A percentile compares a stretch with the other conserved stretches of the same genome.
Conservation (phyloP, 2,888 invertebrate species). For the Drosophila aldrichi region DNA sequence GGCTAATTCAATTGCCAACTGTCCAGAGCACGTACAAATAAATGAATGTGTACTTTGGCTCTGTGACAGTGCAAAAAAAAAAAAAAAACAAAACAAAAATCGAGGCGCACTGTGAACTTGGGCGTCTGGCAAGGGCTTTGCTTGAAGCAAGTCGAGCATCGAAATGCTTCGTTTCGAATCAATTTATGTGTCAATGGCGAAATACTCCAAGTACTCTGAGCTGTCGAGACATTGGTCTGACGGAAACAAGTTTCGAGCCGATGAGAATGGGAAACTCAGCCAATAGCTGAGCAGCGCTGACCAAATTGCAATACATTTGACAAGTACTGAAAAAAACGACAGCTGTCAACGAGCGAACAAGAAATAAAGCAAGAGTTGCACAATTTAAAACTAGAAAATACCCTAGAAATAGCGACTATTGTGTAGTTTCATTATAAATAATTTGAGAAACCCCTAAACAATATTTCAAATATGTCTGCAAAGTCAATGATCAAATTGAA, state of each 20-base stretch:
- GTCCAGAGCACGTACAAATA: not conserved
- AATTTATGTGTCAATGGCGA: slow-evolving; percentile 55
- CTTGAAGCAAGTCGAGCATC: slow-evolving; percentile 14
- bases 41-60: not conserved
- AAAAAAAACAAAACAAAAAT: no score
- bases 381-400: not conserved
- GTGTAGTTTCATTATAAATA: not conserved
- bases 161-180: slow-evolving; percentile 19
- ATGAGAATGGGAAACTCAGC: slow-evolving; percentile 27
- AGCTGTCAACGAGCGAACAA: not conserved
- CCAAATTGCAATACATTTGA: slow-evolving; percentile 33
- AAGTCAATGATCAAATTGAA: not conserved
- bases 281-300: slow-evolving; percentile 19
- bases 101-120: slow-evolving; percentile 39
- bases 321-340: slow-evolving; percentile 5
- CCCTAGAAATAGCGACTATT: not conserved
- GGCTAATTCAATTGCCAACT: slow-evolving; percentile 30
- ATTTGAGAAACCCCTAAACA: not conserved
- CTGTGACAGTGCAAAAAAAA: slow-evolving; percentile 7
- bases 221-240: slow-evolving; percentile 24
- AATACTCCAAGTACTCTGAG: slow-evolving; percentile 8
- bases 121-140: slow-evolving; percentile 32
- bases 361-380: not conserved
- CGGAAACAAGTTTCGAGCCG: slow-evolving; percentile 24
- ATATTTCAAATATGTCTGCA: not conserved